Evolutionary conservation across 2,888 invertebrate genomes (phyloP).

Genomic region (Aplocera efformata): DNA sequence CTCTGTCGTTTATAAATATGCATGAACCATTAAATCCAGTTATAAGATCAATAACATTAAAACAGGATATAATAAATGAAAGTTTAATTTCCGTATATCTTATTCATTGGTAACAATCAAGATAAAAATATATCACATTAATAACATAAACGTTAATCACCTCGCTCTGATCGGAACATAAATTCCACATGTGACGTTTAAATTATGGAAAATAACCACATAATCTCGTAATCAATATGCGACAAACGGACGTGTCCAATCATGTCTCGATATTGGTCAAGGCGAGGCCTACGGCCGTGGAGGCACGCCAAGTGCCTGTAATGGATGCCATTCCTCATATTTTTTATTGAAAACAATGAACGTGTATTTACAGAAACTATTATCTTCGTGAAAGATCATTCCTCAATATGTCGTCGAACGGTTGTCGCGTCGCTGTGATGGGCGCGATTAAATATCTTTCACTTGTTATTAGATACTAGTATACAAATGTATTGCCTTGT

Average conservation of each 20-base stretch:
- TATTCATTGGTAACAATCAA: not conserved
- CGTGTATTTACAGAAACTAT: conserved; percentile 34
- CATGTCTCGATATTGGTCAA: conserved; percentile 70
- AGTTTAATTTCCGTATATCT: not conserved
- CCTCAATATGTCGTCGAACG: conserved; percentile 12
- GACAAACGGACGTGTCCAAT: conserved; percentile 53
- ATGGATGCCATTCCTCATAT: conserved; percentile 61
- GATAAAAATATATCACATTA: not conserved
- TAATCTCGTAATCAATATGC: conserved; percentile 56
- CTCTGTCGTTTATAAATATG: too few species aligned
- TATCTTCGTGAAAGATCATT: conserved; percentile 6
- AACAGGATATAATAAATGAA: not conserved
- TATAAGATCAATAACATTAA: not conserved
- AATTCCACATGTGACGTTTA: conserved; percentile 25
- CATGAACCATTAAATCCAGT: not conserved
- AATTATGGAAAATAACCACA: conserved; percentile 42
- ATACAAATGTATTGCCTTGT: too few species aligned
- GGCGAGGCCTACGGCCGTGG: conserved; percentile 71
- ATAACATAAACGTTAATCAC: not conserved
- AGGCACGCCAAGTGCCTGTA: conserved; percentile 62
- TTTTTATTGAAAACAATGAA: conserved; percentile 60
- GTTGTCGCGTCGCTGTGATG: too few species aligned
- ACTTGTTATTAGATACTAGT: too few species aligned
- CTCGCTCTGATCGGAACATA: conserved; percentile 6
- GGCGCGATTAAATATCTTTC: too few species aligned